Base-by-base conservation (phyloP, 2,888 invertebrate genomes). In the Orthosia cruda region DNA sequence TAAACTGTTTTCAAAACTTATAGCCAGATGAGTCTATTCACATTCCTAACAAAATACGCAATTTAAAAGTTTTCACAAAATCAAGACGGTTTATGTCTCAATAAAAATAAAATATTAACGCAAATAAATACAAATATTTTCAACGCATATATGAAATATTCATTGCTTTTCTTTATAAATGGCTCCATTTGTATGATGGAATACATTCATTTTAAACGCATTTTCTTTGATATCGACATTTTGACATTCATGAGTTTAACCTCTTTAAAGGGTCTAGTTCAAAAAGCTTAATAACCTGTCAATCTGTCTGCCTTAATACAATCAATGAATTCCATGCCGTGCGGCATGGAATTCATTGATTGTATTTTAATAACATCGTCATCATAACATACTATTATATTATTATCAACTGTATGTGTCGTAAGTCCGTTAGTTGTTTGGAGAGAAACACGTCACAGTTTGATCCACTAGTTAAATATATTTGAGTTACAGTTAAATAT, bases 111-210 rank as follows among this genome's bases (percentile, higher is more conserved):
- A 49, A 26, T 55, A 18, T 49, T 9, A 18, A 50, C 3, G 0
- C 0, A n/a, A 11, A 76, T 49, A 18, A 40, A 26, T 52, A 69
- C 0, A 64, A 16, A 54, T 40, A 58, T n/a, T 49, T 45, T 79
- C 23, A 54, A 62, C 13, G n/a, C 20, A 50, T 18, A 62, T 40
- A 76, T 76, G 50, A 82, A 82, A 70, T 77, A 66, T 80, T 77
- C 61, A 77, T 40, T 20, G 5, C 5, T 58, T 52, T 81, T 40
- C 20, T 66, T 50, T 62, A 58, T 32, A 77, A 66, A 71, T 67
- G 18, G 18, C 62, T 67, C 26, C 15, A 82, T 77, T 67, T 50
- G 52, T 57, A 58, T 57, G 26, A 70, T 47, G 26, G 26, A 82
- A 65, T 52, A 76, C 23, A 57, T 69, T 65, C 9, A 75, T 66